Percentiles rank a stretch among this genome's conserved stretches.
phyloP scores from a whole-genome alignment of 2,797 vertebrate genomes.

The Melanotaenia parkinsoni region DNA sequence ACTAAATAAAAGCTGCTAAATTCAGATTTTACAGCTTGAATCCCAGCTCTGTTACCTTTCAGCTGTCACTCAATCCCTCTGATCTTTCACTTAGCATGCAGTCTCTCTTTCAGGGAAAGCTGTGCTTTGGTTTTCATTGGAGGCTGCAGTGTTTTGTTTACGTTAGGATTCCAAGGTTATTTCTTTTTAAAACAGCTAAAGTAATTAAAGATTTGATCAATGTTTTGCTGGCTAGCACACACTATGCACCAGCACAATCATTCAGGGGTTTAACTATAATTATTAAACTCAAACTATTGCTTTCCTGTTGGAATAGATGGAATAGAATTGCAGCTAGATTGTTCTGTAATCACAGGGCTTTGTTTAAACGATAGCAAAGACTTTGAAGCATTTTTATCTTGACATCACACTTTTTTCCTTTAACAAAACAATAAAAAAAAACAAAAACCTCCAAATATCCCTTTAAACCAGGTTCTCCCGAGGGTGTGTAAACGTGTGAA shows the following conservation, averaged over 20 bases:
- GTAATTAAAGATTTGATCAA: conserved; percentile 52
- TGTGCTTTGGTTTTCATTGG: conserved; percentile 47
- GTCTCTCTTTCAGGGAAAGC: conserved; percentile 27
- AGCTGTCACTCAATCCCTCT: conserved; percentile 28
- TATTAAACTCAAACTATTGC: conserved; percentile 1
- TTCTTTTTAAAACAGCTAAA: conserved; percentile 51
- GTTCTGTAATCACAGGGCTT: background rate
- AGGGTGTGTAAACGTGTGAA: conserved; percentile 41
- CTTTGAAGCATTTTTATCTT: background rate
- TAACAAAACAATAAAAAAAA: background rate
- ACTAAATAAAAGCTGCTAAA: conserved; percentile 57
- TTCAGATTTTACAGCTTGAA: conserved; percentile 34
- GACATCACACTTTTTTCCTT: background rate
- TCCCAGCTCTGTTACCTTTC: conserved; percentile 7
- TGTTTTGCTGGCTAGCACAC: conserved; percentile 21
- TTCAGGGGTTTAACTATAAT: background rate
- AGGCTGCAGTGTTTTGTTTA: conserved; percentile 43
- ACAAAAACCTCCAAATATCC: background rate
- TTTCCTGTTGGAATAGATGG: conserved; percentile 10
- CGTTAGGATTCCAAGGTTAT: conserved; percentile 36
- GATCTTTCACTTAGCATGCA: conserved; percentile 9
- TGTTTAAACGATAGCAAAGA: background rate
- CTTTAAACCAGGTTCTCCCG: conserved; percentile 40
- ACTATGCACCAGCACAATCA: background rate
- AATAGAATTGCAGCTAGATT: background rate